Conservation (phyloP, 2,888 invertebrate species). For the Xestia rhomboidea region DNA sequence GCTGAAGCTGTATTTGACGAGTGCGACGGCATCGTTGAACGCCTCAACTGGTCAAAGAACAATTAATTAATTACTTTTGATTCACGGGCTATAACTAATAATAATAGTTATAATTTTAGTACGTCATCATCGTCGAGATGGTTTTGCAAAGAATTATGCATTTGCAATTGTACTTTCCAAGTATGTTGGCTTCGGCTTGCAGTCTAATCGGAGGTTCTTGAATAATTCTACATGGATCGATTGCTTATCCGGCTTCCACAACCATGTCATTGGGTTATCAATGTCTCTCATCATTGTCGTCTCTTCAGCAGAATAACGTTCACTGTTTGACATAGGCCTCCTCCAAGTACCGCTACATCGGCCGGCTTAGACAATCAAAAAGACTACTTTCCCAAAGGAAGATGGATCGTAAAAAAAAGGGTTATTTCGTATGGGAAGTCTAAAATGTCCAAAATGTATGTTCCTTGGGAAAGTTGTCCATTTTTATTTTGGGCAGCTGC, state of each 20-base stretch:
- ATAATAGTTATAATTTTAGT: neutral
- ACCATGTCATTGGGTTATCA: neutral
- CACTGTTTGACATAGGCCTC: neutral
- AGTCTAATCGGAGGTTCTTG: neutral
- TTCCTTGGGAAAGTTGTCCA: neutral
- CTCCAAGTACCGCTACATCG: neutral
- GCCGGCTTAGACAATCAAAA: neutral
- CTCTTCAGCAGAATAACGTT: neutral
- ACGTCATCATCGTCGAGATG: neutral
- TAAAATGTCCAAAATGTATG: neutral
- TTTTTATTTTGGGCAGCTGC: neutral
- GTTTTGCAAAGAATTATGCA: neutral
- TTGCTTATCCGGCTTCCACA: neutral
- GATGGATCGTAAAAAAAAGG: neutral
- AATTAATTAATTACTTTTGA: neutral
- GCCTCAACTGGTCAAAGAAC: constrained; percentile 29
- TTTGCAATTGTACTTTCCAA: neutral
- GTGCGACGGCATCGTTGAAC: constrained; percentile 37
- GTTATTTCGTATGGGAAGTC: neutral
- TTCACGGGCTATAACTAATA: neutral
- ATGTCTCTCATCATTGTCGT: neutral
- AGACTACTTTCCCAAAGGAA: neutral
- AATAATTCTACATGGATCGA: too few relatives aligned
- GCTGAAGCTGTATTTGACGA: neutral
- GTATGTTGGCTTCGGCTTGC: neutral